Conservation (phyloP, 2,797 vertebrate genomes). For the Prunella strophiata region DNA sequence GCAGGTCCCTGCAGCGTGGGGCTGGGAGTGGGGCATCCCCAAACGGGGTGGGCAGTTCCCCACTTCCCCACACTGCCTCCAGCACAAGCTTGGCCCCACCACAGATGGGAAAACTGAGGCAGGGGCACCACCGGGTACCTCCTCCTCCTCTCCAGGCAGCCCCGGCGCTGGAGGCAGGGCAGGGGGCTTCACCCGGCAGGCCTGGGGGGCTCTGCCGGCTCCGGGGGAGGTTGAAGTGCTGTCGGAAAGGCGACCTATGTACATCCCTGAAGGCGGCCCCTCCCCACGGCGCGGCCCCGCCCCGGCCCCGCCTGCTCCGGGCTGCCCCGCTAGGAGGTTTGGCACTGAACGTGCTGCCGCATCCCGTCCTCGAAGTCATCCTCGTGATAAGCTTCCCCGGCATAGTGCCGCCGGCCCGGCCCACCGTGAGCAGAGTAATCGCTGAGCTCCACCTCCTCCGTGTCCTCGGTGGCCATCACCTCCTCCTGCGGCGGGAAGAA, state of each 20-base stretch:
- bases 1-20: not conserved
- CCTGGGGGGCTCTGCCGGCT: not conserved
- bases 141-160: not conserved
- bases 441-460: conserved; percentile 85
- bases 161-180: not conserved
- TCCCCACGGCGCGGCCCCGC: not conserved
- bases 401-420: conserved; percentile 52
- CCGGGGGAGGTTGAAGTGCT: not conserved
- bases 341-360: conserved; percentile 83
- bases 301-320: not conserved
- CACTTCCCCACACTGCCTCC: not conserved
- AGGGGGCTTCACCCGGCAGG: not conserved
- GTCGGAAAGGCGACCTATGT: conserved; percentile 7
- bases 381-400: conserved; percentile 78
- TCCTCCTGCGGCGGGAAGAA: conserved; percentile 84
- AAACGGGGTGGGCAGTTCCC: not conserved
- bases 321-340: conserved; percentile 68
- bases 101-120: not conserved
- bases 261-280: conserved; percentile 38
- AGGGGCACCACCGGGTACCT: not conserved
- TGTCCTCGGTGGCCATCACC: conserved; percentile 83
- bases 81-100: not conserved
- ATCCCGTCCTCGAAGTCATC: conserved; percentile 61
- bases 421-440: conserved; percentile 67
- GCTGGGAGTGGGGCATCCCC: not conserved